Evolutionary conservation across 1,140 invertebrate genomes (phyloP).

Genomic region (Mamestra configurata): DNA sequence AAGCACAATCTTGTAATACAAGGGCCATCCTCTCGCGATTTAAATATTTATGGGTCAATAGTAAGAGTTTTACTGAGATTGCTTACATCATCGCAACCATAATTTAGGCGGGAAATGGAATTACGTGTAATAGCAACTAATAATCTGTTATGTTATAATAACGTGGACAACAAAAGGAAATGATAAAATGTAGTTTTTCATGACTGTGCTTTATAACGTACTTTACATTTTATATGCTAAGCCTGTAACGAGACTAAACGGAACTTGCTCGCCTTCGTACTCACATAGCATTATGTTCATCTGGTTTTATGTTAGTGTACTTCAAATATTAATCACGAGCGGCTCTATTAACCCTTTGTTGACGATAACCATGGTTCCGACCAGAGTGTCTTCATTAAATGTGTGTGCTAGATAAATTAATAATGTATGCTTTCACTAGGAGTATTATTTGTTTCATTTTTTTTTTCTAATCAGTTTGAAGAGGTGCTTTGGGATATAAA

Average conservation of each 20-base stretch:
- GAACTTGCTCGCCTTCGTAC: slow-evolving; percentile 4
- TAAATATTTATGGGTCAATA: slow-evolving; percentile 78
- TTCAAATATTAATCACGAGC: neutral
- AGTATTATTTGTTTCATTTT: too few species aligned
- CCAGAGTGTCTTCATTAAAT: slow-evolving; percentile 3
- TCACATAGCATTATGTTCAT: neutral
- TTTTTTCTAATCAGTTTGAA: too few species aligned
- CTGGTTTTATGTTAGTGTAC: neutral
- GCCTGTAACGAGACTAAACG: slow-evolving; percentile 20
- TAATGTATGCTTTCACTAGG: neutral
- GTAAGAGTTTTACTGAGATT: slow-evolving; percentile 73
- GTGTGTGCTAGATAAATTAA: slow-evolving; percentile 4
- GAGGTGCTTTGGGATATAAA: too few species aligned
- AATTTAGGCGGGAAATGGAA: slow-evolving; percentile 82
- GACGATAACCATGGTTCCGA: slow-evolving; percentile 11
- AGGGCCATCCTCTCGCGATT: slow-evolving; percentile 54
- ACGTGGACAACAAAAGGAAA: slow-evolving; percentile 28
- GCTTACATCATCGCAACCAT: slow-evolving; percentile 76
- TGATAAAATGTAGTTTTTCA: slow-evolving; percentile 33
- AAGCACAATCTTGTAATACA: slow-evolving; percentile 24
- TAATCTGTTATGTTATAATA: slow-evolving; percentile 5
- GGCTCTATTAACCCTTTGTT: slow-evolving; percentile 11
- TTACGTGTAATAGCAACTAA: slow-evolving; percentile 5
- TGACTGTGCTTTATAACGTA: slow-evolving; percentile 39
- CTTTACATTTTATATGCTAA: slow-evolving; percentile 11